A percentile compares a stretch with the other conserved stretches of the same genome.
These are phyloP conservation scores for Myiothlypis chrysogaster DNA, from an alignment of 2,797 vertebrate species.

Conservation along the genomic window DNA sequence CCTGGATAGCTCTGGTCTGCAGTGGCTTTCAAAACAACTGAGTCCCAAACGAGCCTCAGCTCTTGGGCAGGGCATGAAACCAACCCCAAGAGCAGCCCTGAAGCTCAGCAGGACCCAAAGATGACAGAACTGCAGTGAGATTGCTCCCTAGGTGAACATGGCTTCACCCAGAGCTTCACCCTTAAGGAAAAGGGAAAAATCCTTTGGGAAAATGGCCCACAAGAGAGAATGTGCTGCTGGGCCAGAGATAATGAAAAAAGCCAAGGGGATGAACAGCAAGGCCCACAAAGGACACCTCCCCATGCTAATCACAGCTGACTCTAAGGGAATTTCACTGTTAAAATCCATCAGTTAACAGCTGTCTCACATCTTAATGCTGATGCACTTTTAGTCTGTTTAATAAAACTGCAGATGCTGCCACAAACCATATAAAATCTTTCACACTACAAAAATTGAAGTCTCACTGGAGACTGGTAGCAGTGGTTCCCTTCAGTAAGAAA, in stretches of 20 bases:
- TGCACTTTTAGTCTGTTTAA: background rate
- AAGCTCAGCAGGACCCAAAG: background rate
- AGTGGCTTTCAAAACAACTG: background rate
- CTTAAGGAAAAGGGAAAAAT: background rate
- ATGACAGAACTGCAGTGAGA: background rate
- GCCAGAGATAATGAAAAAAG: background rate
- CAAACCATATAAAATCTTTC: background rate
- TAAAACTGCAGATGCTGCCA: background rate
- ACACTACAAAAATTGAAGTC: background rate
- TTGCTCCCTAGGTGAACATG: background rate
- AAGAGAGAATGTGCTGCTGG: background rate
- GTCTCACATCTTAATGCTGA: background rate
- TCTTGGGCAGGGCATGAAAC: background rate
- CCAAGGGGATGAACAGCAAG: background rate
- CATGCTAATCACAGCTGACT: background rate
- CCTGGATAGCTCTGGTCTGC: background rate
- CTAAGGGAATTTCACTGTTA: background rate
- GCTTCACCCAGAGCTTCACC: background rate
- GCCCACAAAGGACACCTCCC: background rate
- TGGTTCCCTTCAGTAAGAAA: background rate
- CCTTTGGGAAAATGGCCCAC: background rate
- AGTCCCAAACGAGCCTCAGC: background rate
- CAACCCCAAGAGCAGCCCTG: background rate
- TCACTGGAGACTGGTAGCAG: background rate
- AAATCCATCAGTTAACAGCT: background rate